These are phyloP conservation scores for Actenoides lindsayi DNA, from an alignment of 2,113 vertebrate genomes.

Conservation along the genomic window DNA sequence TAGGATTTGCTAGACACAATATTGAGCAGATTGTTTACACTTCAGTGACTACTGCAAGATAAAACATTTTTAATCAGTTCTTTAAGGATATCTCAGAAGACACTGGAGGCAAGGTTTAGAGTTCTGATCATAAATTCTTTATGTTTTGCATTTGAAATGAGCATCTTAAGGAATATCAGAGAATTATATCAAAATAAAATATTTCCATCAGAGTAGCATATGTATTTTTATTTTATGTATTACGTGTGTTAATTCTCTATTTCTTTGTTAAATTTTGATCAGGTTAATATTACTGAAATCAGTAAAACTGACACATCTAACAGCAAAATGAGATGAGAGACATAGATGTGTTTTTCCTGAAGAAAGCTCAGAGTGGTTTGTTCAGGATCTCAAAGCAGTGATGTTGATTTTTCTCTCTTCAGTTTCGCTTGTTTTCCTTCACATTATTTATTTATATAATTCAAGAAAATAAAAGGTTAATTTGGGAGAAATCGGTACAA, in stretches of 20 bases:
- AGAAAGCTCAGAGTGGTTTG: not conserved
- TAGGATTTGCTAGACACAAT: not conserved
- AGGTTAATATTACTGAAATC: conserved; percentile 6
- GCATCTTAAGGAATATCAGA: conserved; percentile 15
- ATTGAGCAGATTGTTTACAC: not conserved
- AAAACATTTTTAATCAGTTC: not conserved
- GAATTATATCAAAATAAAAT: not conserved
- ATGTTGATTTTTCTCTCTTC: not conserved
- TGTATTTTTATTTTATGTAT: conserved; percentile 44
- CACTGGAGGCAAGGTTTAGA: not conserved
- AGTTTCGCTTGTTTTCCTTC: not conserved
- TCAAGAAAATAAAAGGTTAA: conserved; percentile 23
- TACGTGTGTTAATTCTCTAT: not conserved
- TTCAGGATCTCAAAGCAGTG: not conserved
- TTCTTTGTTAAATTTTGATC: conserved; percentile 54
- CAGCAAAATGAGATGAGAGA: not conserved
- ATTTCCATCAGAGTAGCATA: not conserved
- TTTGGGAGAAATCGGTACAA: conserved; percentile 12
- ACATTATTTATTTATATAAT: conserved; percentile 45
- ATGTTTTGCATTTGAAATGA: conserved; percentile 38
- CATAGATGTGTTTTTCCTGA: not conserved
- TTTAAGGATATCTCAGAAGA: not conserved
- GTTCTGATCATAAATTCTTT: conserved; percentile 30
- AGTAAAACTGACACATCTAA: not conserved
- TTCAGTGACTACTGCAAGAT: conserved; percentile 4